Evolutionary conservation across 1,140 invertebrate genomes (phyloP), one percentile per base, ranked within the genome.

Genomic region (Bombus sibiricus): DNA sequence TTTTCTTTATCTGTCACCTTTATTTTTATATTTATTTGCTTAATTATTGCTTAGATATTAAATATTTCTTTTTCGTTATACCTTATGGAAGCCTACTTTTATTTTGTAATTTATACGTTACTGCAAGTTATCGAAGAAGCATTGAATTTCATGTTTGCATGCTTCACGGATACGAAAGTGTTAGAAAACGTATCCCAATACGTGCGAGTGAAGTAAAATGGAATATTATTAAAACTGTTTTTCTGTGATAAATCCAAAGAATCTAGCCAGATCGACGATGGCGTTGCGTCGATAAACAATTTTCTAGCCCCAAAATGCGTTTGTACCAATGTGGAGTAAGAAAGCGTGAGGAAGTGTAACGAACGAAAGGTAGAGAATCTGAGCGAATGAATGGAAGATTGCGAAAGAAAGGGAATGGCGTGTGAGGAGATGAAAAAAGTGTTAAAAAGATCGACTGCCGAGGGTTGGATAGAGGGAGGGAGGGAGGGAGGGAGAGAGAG

Each of bases 231-330:
- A 68, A 88, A 93, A 92, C 94, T 94, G 90, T 94, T 94, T 95
- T 95, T 94, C 94, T 94, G 94, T 95, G 94, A 95, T 95, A 95
- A 94, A 94, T 69, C 75, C 81, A 81, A 87, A 77, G 83, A 91
- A 85, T 78, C 74, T 91, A 85, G 80, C 77, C 79, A 81, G 75
- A 85, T 73, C 86, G 86, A 86, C 73, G 74, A 86, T 68, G 74
- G 37, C 81, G 64, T 83, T 43, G 81, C 72, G 74, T 90, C 86
- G 86, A 85, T 81, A 68, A 83, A 73, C 37, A 53, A 86, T 89
- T 87, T 85, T 68, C 37, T 47, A 76, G 43, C 74, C 69, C 62
- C 73, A 73, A 79, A 66, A 79, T 69, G 39, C 64, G 64, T 82
- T 86, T 39, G 71, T 71, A 37, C 28, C 43, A 68, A 43, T 72